Evolutionary conservation across 2,113 vertebrate species (phyloP), one percentile per base, ranked within the genome.

Genomic region (Sinocyclocheilus anshuiensis): DNA sequence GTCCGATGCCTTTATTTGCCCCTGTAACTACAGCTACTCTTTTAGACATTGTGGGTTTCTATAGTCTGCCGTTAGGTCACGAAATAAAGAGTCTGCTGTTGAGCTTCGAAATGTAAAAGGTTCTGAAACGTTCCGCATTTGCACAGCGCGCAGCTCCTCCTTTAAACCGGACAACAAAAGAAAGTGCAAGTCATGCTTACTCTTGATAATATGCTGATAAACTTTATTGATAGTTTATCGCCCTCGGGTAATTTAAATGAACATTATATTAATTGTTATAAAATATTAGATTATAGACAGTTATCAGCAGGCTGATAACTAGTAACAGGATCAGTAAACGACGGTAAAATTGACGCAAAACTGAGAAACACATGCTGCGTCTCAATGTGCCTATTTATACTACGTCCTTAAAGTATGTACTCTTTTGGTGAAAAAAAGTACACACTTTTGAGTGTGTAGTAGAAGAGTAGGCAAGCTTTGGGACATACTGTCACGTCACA

Each of bases 1-100:
- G 33, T 6, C 90, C 91, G 10, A 93, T 89, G 59, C 92, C 92
- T 84, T 93, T 91, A 72, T 93, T 93, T n/a, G 87, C 89, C n/a
- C 92, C 92, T 2, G 92, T 92, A 18, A 92, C 89, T 26, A 92
- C 90, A 20, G 91, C 91, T 5, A 92, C 90, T 65, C 86, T 88
- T 18, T 78, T 84, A 1, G 88, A 77, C 90, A 92, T 92, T 29
- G 36, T 81, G 12, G 67, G 18, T 18, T 71, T 82, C 24, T 22
- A 1, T 6, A 1, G 36, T 48, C n/a, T 26, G 36, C 4, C n/a
- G 33, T 9, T 45, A 9, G 45, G n/a, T 16, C 36, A 81, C 8
- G 7, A 48, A 33, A 16, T 33, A 22, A 2, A 26, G 15, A 26
- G 24, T 3, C 6, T 24, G 76, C 2, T 39, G 77, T 29, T 11